phyloP scores from a whole-genome alignment of 1,140 invertebrate species.

The Euglossa dilemma region DNA sequence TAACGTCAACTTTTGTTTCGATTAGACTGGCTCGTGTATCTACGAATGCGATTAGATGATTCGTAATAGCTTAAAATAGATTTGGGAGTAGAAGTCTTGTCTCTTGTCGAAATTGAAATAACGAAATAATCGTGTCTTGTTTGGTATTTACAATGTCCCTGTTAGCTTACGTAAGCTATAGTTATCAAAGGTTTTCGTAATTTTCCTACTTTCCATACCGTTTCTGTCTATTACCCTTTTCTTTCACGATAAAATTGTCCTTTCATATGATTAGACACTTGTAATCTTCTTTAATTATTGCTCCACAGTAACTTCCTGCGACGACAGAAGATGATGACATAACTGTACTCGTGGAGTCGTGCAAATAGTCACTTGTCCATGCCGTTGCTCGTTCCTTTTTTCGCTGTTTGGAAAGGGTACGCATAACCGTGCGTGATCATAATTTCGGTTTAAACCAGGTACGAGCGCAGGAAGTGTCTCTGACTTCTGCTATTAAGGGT shows the following conservation, averaged over 20 bases:
- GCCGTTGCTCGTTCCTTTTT: conserved; percentile 9
- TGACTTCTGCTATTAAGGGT: conserved; percentile 32
- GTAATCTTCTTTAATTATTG: conserved; percentile 46
- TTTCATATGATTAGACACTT: neutral
- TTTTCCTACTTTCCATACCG: neutral
- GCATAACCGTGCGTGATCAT: conserved; percentile 44
- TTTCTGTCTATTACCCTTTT: neutral
- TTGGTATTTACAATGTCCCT: too few relatives aligned
- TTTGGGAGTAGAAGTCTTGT: too few relatives aligned
- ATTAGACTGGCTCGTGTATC: too few relatives aligned
- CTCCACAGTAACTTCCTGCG: neutral
- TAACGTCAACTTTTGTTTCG: too few relatives aligned
- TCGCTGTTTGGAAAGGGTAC: neutral
- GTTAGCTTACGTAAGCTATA: neutral
- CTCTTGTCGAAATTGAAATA: too few relatives aligned
- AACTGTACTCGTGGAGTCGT: conserved; percentile 38
- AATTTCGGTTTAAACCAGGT: conserved; percentile 42
- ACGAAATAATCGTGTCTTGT: too few relatives aligned
- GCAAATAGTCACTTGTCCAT: conserved; percentile 1
- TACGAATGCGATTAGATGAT: too few relatives aligned
- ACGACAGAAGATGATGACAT: conserved; percentile 42
- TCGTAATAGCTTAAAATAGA: too few relatives aligned
- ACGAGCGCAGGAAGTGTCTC: conserved; percentile 31
- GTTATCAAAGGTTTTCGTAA: neutral
- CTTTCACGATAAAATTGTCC: neutral